Percentiles rank a stretch among this genome's conserved stretches.
Evolutionary conservation across 1,140 invertebrate species (phyloP).

Genomic region (Camponotus floridanus): DNA sequence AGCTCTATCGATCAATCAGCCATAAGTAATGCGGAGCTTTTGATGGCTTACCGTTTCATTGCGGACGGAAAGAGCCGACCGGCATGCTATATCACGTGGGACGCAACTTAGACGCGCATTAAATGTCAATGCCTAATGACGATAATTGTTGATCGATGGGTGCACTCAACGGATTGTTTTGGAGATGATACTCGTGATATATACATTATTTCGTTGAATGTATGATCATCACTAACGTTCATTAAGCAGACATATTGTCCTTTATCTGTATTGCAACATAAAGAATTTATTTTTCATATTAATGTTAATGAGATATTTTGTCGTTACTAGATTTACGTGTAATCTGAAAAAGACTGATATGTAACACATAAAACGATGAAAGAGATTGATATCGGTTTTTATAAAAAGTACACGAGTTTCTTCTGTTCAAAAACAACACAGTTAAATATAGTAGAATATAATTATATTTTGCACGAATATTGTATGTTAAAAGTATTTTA

Average conservation of each 20-base stretch:
- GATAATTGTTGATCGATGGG: slow-evolving; percentile 69
- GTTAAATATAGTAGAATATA: slow-evolving; percentile 9
- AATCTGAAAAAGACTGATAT: not conserved
- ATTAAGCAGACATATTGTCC: not conserved
- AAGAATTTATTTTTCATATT: slow-evolving; percentile 4
- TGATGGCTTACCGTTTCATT: slow-evolving; percentile 76
- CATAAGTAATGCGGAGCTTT: slow-evolving; percentile 79
- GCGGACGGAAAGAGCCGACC: slow-evolving; percentile 70
- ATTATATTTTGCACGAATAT: not conserved
- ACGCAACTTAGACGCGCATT: slow-evolving; percentile 70
- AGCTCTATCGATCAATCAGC: slow-evolving; percentile 78
- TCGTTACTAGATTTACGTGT: not conserved
- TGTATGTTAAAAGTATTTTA: slow-evolving; percentile 41
- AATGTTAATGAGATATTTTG: not conserved
- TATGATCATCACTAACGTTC: slow-evolving; percentile 3
- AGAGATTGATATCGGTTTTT: not conserved
- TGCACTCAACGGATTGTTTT: slow-evolving; percentile 55
- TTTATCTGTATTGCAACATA: not conserved
- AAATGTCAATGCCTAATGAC: slow-evolving; percentile 72
- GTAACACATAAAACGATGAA: too few species aligned
- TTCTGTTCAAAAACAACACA: not conserved
- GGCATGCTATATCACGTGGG: slow-evolving; percentile 73
- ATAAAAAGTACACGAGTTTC: not conserved
- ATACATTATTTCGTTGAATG: not conserved
- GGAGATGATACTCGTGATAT: not conserved